phyloP scores from a whole-genome alignment of 2,113 vertebrate genomes.

The Prietella phreatophila region DNA sequence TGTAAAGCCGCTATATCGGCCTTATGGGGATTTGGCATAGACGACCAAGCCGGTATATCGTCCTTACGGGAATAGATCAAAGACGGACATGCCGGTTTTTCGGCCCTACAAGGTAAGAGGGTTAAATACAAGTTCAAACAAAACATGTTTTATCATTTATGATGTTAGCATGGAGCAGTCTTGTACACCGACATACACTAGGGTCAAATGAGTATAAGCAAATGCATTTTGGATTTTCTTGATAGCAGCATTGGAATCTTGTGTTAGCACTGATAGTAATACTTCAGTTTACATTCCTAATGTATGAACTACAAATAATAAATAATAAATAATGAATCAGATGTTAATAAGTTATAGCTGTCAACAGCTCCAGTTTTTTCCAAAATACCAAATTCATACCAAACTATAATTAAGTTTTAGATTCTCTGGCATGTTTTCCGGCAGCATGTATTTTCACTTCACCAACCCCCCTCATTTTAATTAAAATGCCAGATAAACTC shows the following conservation, averaged over 20 bases:
- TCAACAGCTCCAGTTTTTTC: background rate
- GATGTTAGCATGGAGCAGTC: background rate
- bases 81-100: too few relatives aligned
- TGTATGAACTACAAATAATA: background rate
- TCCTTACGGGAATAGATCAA: too few relatives aligned
- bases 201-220: background rate
- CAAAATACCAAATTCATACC: background rate
- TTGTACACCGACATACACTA: background rate
- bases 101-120: too few relatives aligned
- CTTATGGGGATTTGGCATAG: too few relatives aligned
- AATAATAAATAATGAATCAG: background rate
- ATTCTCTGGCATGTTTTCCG: background rate
- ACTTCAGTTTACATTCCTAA: background rate
- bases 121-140: background rate
- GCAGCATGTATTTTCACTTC: background rate
- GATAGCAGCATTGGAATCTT: background rate
- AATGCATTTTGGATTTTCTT: background rate
- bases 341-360: background rate
- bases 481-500: constrained; percentile 32
- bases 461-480: background rate
- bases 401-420: background rate
- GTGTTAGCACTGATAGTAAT: background rate
- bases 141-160: background rate
- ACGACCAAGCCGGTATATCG: too few relatives aligned
- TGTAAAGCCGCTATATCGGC: too few relatives aligned